Evolutionary conservation across 2,797 vertebrate genomes (phyloP), one percentile per base, ranked within the genome.

Genomic region (Gadopsis marmoratus): DNA sequence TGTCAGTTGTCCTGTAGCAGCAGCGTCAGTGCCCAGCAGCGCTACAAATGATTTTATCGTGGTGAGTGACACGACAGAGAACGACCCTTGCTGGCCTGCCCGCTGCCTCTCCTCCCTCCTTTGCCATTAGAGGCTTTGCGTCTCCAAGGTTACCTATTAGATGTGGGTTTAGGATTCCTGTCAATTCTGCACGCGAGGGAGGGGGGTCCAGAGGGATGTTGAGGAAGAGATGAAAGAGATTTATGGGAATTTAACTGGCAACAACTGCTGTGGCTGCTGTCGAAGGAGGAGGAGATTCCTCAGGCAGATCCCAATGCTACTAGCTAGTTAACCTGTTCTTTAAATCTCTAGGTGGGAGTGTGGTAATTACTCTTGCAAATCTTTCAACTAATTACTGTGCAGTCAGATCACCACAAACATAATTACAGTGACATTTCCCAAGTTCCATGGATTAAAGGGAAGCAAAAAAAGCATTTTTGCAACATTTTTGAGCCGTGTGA

Each of bases 71-170:
- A 88, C 33, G 53, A 62, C 74, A 26, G 75, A 76, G 61, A 74
- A 48, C 70, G 64, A 70, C 79, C 71, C 86, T 79, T 63, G 79
- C 77, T 83, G 86, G 61, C 83, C 76, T 23, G 64, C 67, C 67
- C 13, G 41, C 81, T 66, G 81, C 74, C 71, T 80, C 47, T 21
- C 75, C 53, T 69, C 63, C 58, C 55, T 65, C 75, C 51, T 82
- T 76, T 68, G 54, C 79, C 78, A 80, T 86, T 74, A 72, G 69
- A 81, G 76, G 61, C 76, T 78, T 80, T 81, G 48, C 55, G 71
- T 91, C 81, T 83, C 88, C 85, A 82, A 86, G 86, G 85, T 88
- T 90, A 92, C 82, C 79, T 88, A 74, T 83, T 84, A 61, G 78
- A 84, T 76, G 72, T 82, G 69, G 75, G 79, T 74, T 66, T 83